Evolutionary conservation across 2,113 vertebrate genomes (phyloP).

Genomic region (Macroglossus sobrinus): DNA sequence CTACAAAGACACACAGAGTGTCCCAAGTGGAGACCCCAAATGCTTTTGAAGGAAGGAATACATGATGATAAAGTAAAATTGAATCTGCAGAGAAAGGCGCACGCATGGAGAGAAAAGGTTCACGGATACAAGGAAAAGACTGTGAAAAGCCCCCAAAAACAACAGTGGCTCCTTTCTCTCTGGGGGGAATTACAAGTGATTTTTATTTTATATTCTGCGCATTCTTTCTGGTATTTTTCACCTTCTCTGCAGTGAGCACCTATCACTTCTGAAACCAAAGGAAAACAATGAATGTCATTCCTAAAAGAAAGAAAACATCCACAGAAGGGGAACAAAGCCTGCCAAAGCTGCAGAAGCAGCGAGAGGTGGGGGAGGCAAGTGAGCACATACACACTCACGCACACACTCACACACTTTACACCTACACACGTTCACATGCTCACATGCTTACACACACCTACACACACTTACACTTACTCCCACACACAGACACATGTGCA

Average conservation of each 20-base stretch:
- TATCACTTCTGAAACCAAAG: neutral
- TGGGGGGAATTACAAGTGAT: neutral
- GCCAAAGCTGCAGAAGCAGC: neutral
- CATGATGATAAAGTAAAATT: neutral
- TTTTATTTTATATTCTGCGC: neutral
- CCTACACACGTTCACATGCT: no score
- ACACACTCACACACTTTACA: neutral
- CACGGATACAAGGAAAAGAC: neutral
- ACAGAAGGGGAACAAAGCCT: neutral
- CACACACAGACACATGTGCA: neutral
- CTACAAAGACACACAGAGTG: neutral
- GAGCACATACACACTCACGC: neutral
- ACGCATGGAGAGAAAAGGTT: neutral
- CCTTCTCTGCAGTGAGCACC: neutral
- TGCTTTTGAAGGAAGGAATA: neutral
- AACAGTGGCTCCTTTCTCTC: neutral
- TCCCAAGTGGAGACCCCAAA: neutral
- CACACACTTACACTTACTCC: neutral
- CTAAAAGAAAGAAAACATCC: slow-evolving; percentile 18
- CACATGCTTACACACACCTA: neutral
- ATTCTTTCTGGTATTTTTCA: neutral
- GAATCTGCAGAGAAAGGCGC: neutral
- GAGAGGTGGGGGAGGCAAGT: rapidly evolving
- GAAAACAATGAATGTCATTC: slow-evolving; percentile 54
- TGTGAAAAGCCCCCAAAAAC: neutral